phyloP scores from a whole-genome alignment of 2,113 vertebrate species.

The Rhinoptilus africanus region DNA sequence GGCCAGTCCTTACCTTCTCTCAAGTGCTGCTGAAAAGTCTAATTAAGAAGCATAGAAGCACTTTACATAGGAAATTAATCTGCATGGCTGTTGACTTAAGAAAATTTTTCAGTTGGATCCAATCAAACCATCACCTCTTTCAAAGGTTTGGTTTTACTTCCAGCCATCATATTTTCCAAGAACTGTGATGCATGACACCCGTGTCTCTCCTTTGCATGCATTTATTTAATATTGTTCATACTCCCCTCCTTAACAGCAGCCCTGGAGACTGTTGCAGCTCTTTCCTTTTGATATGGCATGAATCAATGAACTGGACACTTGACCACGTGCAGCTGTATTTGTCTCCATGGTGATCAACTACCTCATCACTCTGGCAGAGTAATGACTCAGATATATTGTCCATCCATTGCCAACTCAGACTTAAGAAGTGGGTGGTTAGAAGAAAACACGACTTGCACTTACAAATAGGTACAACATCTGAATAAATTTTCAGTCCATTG shows the following conservation, averaged over 20 bases:
- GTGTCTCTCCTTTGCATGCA: not conserved
- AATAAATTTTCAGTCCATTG: not conserved
- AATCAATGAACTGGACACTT: not conserved
- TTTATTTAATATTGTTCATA: not conserved
- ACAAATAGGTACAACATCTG: not conserved
- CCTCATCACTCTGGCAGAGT: not conserved
- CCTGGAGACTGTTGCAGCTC: not conserved
- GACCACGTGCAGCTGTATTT: accelerated
- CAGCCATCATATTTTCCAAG: not conserved
- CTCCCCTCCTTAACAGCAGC: not conserved
- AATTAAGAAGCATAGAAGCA: not conserved
- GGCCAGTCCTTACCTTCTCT: not conserved
- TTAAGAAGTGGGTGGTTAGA: not conserved
- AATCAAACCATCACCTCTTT: not conserved
- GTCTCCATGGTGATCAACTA: not conserved
- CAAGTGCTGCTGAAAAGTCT: not conserved
- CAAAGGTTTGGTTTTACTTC: not conserved
- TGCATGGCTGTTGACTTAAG: not conserved
- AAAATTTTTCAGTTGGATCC: not conserved
- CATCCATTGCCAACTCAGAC: not conserved
- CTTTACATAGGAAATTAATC: not conserved
- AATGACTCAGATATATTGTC: not conserved
- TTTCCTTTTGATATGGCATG: not conserved
- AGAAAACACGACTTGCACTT: not conserved
- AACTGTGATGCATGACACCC: not conserved